These are phyloP conservation scores for Capra hircus DNA, from an alignment of 2,113 vertebrate species.

Conservation along the genomic window DNA sequence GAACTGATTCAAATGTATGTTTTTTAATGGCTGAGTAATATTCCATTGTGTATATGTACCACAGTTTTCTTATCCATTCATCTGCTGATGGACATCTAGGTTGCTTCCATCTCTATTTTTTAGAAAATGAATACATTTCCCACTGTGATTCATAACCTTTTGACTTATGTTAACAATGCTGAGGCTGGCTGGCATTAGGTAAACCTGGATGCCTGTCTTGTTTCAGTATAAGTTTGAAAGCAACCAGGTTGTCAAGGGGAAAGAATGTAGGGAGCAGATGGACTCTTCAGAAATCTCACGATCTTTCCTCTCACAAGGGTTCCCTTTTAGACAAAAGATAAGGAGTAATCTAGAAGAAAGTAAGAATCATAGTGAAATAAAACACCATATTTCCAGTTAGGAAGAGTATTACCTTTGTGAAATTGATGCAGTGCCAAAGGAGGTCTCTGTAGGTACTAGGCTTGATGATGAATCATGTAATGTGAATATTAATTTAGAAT, in stretches of 20 bases:
- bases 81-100: too few species aligned
- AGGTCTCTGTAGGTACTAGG: neutral
- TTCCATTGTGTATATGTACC: too few species aligned
- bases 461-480: neutral
- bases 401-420: neutral
- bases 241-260: neutral
- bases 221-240: slow-evolving; percentile 30
- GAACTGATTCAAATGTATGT: too few species aligned
- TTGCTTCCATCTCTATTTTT: neutral
- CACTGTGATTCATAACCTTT: neutral
- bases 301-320: neutral
- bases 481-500: slow-evolving; percentile 17
- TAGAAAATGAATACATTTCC: slow-evolving; percentile 8
- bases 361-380: neutral
- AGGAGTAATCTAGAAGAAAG: neutral
- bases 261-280: neutral
- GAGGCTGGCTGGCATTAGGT: neutral
- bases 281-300: neutral
- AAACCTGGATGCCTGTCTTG: neutral
- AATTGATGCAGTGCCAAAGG: neutral
- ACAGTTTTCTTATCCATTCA: too few species aligned
- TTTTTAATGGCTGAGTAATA: too few species aligned
- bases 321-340: slow-evolving; percentile 27
- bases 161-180: slow-evolving; percentile 5
- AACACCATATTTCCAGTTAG: neutral